Percentiles rank a stretch among this genome's conserved stretches.
phyloP scores from a whole-genome alignment of 2,113 vertebrate species.

The Catharus bicknelli region DNA sequence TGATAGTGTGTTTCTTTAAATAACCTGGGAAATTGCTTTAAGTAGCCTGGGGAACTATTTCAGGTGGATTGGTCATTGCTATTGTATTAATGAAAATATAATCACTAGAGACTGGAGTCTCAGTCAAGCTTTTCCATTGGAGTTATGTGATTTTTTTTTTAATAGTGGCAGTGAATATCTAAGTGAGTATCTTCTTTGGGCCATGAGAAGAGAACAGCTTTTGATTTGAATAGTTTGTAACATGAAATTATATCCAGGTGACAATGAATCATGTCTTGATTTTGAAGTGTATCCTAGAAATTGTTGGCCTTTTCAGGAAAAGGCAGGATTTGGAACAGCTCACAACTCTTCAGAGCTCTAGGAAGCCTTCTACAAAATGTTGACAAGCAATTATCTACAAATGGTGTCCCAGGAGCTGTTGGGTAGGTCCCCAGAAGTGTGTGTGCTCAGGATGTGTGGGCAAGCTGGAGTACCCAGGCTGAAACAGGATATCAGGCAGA shows the following conservation, averaged over 20 bases:
- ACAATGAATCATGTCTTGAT: not conserved
- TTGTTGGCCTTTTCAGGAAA: not conserved
- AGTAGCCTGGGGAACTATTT: not conserved
- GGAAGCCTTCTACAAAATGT: not conserved
- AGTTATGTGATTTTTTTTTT: not conserved
- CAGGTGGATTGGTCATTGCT: not conserved
- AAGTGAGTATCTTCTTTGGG: not conserved
- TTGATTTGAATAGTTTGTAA: not conserved
- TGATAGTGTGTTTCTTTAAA: not conserved
- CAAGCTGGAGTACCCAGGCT: not conserved
- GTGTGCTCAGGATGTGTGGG: not conserved
- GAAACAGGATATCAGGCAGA: not conserved
- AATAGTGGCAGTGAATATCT: not conserved
- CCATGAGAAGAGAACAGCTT: not conserved
- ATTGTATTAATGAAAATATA: not conserved
- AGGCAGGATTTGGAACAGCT: not conserved
- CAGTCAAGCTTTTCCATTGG: not conserved
- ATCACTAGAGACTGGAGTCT: not conserved
- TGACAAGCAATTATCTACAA: not conserved
- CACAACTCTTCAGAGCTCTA: not conserved
- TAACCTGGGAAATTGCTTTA: not conserved
- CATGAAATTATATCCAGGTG: not conserved
- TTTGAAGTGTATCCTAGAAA: slow-evolving; percentile 18
- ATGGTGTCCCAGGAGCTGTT: not conserved
- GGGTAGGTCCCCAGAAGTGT: not conserved